These are phyloP conservation scores for Fragum whitleyi DNA, from an alignment of 2,888 invertebrate genomes.

Conservation along the genomic window DNA sequence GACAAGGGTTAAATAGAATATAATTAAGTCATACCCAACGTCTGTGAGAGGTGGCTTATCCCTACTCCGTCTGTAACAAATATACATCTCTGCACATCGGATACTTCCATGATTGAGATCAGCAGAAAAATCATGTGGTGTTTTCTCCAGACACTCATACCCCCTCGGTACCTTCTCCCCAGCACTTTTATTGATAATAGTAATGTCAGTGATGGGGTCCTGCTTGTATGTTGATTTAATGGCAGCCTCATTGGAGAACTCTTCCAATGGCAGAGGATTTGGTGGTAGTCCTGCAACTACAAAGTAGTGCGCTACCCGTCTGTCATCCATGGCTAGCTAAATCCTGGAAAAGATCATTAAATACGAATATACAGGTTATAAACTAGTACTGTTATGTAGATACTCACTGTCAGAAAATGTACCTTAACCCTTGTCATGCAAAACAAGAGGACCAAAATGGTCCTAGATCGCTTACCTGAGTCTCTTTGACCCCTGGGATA, in stretches of 20 bases:
- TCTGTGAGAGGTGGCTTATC: conserved; percentile 98
- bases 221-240: conserved; percentile 90
- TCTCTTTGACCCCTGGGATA: too few species aligned
- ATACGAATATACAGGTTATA: not conserved
- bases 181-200: conserved; percentile 94
- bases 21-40: conserved; percentile 94
- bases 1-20: too few species aligned
- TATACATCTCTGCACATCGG: conserved; percentile 95
- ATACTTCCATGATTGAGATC: conserved; percentile 99
- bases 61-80: conserved; percentile 95
- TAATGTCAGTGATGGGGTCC: conserved; percentile 98
- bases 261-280: conserved; percentile 90
- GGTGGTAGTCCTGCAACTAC: conserved; percentile 98
- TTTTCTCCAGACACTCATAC: conserved; percentile 81
- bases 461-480: too few species aligned
- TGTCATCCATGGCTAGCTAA: conserved; percentile 80
- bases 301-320: conserved; percentile 96
- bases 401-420: not conserved
- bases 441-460: too few species aligned
- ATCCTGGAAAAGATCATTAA: not conserved
- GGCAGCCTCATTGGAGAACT: conserved; percentile 91
- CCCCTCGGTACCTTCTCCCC: conserved; percentile 89
- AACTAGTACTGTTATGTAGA: not conserved
- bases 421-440: too few species aligned
- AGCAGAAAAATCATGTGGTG: conserved; percentile 91